Evolutionary conservation across 2,113 vertebrate genomes (phyloP).

Genomic region (Sebastes schlegelii): DNA sequence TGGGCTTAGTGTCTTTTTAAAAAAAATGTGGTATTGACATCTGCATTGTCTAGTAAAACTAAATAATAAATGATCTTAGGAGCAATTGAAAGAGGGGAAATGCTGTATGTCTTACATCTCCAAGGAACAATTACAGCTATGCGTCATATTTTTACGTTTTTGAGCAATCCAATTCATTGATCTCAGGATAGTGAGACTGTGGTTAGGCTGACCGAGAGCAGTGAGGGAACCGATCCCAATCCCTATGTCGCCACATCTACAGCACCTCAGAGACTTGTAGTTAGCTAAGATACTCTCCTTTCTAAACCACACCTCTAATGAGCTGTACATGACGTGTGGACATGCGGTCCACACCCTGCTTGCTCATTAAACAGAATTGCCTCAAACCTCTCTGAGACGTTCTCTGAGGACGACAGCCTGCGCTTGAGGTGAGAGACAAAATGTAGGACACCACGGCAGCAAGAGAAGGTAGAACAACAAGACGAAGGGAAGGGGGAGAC

Average conservation of each 20-base stretch:
- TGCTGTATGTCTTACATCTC: neutral
- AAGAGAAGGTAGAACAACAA: constrained; percentile 6
- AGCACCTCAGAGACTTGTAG: constrained; percentile 37
- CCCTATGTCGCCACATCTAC: constrained; percentile 26
- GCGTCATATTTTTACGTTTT: constrained; percentile 12
- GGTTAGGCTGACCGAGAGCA: constrained; percentile 8
- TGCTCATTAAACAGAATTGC: constrained; percentile 68
- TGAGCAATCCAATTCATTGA: constrained; percentile 20
- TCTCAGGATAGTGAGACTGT: constrained; percentile 19
- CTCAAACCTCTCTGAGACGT: constrained; percentile 52
- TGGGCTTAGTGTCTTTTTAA: neutral
- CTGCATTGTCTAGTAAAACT: constrained; percentile 26
- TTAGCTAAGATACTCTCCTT: constrained; percentile 40
- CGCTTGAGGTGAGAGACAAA: constrained; percentile 46
- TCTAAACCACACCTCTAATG: constrained; percentile 68
- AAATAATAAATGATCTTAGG: constrained; percentile 28
- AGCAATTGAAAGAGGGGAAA: constrained; percentile 25
- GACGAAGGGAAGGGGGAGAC: constrained; percentile 3
- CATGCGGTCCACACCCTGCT: constrained; percentile 53
- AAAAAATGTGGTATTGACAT: constrained; percentile 17
- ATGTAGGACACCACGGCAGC: constrained; percentile 48
- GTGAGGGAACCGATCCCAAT: constrained; percentile 6
- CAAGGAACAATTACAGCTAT: neutral
- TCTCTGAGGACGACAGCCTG: constrained; percentile 49
- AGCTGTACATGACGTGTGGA: constrained; percentile 51